phyloP scores from a whole-genome alignment of 2,888 invertebrate species.

The Cheiracanthium punctorium region DNA sequence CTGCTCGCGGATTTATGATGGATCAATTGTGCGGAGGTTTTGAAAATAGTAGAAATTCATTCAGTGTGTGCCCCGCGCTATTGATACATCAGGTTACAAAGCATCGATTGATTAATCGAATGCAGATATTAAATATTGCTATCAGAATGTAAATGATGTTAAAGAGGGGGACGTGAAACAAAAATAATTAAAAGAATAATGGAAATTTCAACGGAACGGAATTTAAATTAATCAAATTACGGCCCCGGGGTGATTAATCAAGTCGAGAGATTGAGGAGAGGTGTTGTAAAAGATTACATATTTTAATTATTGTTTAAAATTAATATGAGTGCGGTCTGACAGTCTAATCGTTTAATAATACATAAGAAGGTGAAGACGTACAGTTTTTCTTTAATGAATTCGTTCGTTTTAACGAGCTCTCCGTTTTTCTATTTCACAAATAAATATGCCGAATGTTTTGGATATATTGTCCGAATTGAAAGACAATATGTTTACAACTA shows the following conservation, averaged over 20 bases:
- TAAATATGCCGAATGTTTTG: too few relatives aligned
- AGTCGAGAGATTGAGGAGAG: neutral
- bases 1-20: neutral
- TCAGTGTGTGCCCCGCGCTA: neutral
- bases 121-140: neutral
- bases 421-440: too few relatives aligned
- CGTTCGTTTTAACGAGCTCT: too few relatives aligned
- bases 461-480: too few relatives aligned
- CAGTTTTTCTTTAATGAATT: too few relatives aligned
- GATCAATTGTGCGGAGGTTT: neutral
- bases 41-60: neutral
- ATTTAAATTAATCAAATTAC: neutral
- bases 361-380: too few relatives aligned
- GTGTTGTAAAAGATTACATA: neutral
- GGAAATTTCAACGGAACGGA: neutral
- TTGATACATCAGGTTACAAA: neutral
- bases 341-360: neutral
- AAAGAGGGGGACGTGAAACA: neutral
- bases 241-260: neutral
- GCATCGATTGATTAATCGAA: neutral
- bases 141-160: neutral
- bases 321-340: neutral
- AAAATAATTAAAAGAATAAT: neutral
- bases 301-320: constrained; percentile 2
- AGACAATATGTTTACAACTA: too few relatives aligned